Evolutionary conservation across 2,888 invertebrate genomes (phyloP).

Genomic region (Arctia plantaginis): DNA sequence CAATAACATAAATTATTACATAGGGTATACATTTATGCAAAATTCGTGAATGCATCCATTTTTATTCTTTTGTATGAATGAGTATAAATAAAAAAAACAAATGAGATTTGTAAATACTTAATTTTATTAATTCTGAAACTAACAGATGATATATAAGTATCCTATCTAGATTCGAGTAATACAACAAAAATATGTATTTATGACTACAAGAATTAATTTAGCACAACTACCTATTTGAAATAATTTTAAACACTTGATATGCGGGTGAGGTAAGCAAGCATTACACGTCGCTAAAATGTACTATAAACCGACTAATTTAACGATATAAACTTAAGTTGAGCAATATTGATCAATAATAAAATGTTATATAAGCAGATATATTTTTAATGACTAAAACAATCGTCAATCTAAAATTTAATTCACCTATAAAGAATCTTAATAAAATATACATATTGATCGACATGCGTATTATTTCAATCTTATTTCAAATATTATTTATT

Average conservation of each 20-base stretch:
- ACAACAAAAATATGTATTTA: conserved; percentile 80
- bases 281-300: conserved; percentile 1
- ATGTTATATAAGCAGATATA: background rate
- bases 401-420: conserved; percentile 1
- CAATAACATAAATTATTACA: background rate
- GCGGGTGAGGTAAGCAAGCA: conserved; percentile 52
- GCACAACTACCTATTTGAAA: conserved; percentile 59
- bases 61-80: background rate
- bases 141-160: conserved; percentile 85
- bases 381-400: background rate
- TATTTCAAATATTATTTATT: background rate
- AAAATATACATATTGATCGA: background rate
- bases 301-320: conserved; percentile 28
- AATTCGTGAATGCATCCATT: background rate
- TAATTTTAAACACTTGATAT: conserved; percentile 54
- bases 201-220: conserved; percentile 82
- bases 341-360: conserved; percentile 26
- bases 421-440: background rate
- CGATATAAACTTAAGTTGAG: conserved; percentile 47
- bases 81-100: conserved; percentile 61
- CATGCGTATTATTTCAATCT: background rate
- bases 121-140: conserved; percentile 86
- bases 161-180: conserved; percentile 85
- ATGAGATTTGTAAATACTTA: conserved; percentile 83
- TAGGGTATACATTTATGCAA: background rate